Evolutionary conservation across 2,888 invertebrate species (phyloP).

Genomic region (Omphaloscelis lunosa): DNA sequence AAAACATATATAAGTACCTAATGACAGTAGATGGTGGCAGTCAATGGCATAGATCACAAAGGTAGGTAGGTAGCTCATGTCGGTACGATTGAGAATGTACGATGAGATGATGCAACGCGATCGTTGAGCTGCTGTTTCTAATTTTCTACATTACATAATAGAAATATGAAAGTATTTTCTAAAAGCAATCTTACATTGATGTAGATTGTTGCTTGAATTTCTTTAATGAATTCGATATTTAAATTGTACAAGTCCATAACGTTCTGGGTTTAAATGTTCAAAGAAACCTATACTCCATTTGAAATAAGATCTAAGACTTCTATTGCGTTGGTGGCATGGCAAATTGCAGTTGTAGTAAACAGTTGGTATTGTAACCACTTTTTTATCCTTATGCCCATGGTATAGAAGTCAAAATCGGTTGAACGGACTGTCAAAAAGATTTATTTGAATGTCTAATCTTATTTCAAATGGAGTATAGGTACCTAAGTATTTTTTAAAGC

Average conservation of each 20-base stretch:
- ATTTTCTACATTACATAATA: conserved; percentile 30
- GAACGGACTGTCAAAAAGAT: too few species aligned
- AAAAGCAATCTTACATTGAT: neutral
- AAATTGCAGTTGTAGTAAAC: too few species aligned
- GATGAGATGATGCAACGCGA: conserved; percentile 22
- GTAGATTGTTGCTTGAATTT: neutral
- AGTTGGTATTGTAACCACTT: too few species aligned
- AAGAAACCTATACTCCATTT: neutral
- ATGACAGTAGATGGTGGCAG: conserved; percentile 3
- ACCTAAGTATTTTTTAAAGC: neutral
- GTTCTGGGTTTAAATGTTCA: neutral
- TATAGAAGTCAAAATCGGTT: too few species aligned
- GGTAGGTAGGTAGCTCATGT: neutral
- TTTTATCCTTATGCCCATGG: too few species aligned
- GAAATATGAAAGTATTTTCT: conserved; percentile 38
- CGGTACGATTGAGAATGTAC: neutral
- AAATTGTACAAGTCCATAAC: neutral
- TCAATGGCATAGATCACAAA: conserved; percentile 12
- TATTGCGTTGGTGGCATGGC: too few species aligned
- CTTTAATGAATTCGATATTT: neutral
- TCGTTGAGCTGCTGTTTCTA: conserved; percentile 4
- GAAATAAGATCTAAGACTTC: too few species aligned
- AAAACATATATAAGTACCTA: neutral
- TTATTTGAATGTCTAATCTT: too few species aligned
- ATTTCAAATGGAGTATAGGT: too few species aligned